Evolutionary conservation across 2,888 invertebrate species (phyloP).

Genomic region (Heteromurus nitidus): DNA sequence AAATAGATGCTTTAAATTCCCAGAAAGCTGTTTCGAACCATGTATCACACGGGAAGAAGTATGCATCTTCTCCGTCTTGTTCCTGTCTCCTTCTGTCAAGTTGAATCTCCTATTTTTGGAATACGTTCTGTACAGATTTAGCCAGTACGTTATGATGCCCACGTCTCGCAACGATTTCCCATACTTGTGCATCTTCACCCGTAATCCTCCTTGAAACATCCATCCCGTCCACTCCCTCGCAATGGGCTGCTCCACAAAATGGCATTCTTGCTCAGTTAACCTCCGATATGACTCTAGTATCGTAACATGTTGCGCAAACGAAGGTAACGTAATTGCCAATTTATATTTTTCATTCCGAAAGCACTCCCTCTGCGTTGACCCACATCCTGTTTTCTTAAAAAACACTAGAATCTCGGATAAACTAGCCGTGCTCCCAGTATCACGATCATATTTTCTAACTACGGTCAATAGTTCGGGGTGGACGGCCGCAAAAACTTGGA

Average conservation of each 20-base stretch:
- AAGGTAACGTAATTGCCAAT: not conserved
- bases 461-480: not conserved
- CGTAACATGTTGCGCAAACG: not conserved
- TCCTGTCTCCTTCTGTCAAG: not conserved
- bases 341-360: not conserved
- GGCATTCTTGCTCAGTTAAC: not conserved
- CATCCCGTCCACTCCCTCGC: not conserved
- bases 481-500: not conserved
- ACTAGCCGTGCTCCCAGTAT: too few relatives aligned
- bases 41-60: too few relatives aligned
- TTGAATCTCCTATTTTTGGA: not conserved
- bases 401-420: not conserved
- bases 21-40: not conserved
- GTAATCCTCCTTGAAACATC: not conserved
- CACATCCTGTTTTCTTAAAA: not conserved
- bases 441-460: not conserved
- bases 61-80: not conserved
- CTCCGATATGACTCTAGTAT: not conserved
- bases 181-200: not conserved
- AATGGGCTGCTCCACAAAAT: constrained; percentile 4
- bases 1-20: not conserved
- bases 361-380: not conserved
- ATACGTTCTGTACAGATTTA: not conserved
- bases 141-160: not conserved
- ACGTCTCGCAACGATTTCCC: not conserved